Evolutionary conservation across 2,888 invertebrate species (phyloP).

Genomic region (Lutraria lutraria): DNA sequence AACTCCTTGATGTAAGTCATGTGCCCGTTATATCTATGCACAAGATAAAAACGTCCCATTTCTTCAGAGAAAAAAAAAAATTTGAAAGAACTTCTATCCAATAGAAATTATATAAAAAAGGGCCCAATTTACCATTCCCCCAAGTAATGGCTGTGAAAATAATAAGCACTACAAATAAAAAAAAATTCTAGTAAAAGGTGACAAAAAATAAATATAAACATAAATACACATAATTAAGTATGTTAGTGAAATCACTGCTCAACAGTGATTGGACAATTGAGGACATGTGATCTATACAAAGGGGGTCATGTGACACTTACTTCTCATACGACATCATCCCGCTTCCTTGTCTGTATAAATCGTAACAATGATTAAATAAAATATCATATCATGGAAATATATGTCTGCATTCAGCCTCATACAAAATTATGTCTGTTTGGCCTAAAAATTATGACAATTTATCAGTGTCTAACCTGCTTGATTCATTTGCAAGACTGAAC

Average conservation of each 20-base stretch:
- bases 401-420: too few relatives aligned
- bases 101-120: too few relatives aligned
- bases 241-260: conserved; percentile 12
- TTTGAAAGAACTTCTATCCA: too few relatives aligned
- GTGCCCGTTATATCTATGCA: too few relatives aligned
- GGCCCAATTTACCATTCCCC: too few relatives aligned
- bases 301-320: conserved; percentile 53
- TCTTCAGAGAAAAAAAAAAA: too few relatives aligned
- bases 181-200: background rate
- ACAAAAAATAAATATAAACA: background rate
- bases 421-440: too few relatives aligned
- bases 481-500: too few relatives aligned
- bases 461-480: too few relatives aligned
- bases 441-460: too few relatives aligned
- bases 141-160: background rate
- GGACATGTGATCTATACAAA: conserved; percentile 24
- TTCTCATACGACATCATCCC: conserved; percentile 51
- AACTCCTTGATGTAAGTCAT: too few relatives aligned
- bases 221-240: background rate
- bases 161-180: background rate
- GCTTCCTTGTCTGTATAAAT: conserved; percentile 40
- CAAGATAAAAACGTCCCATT: too few relatives aligned
- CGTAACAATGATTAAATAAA: background rate
- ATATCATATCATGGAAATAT: background rate
- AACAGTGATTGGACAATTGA: conserved; percentile 6